Percentiles rank a stretch among this genome's conserved stretches.
Conservation (phyloP, 2,888 invertebrate species). For the Hyposoter didymator region DNA sequence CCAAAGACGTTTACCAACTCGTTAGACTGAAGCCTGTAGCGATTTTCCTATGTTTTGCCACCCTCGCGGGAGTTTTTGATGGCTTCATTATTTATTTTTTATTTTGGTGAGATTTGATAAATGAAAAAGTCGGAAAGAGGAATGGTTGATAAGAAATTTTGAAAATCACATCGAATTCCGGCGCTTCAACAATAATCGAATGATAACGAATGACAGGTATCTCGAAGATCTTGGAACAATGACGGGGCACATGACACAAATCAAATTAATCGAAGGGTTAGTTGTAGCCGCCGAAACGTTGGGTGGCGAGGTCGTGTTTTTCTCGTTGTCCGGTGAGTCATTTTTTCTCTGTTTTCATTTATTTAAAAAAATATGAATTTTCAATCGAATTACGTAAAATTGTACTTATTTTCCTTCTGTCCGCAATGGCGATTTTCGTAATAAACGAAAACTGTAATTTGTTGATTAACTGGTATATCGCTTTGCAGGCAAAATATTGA, state of each 20-base stretch:
- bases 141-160: not conserved
- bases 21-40: slow-evolving; percentile 88
- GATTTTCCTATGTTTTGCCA: slow-evolving; percentile 90
- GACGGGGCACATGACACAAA: slow-evolving; percentile 87
- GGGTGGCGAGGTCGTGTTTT: slow-evolving; percentile 92
- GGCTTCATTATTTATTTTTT: slow-evolving; percentile 93
- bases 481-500: slow-evolving; percentile 90
- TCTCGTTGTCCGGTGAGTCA: slow-evolving; percentile 88
- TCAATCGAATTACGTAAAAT: too few relatives aligned
- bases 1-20: slow-evolving; percentile 88
- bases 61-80: slow-evolving; percentile 91
- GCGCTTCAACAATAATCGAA: not conserved
- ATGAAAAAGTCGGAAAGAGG: not conserved
- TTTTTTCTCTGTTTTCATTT: not conserved
- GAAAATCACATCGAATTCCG: not conserved
- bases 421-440: not conserved
- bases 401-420: too few relatives aligned
- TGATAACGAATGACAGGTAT: slow-evolving; percentile 86
- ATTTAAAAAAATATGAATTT: too few relatives aligned
- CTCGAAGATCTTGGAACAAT: slow-evolving; percentile 90
- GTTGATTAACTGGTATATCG: not conserved
- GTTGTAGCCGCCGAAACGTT: slow-evolving; percentile 92
- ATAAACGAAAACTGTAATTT: not conserved
- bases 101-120: slow-evolving; percentile 88
- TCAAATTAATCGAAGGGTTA: slow-evolving; percentile 92